Evolutionary conservation across 2,113 vertebrate genomes (phyloP).

Genomic region (Planiliza haematocheilus): DNA sequence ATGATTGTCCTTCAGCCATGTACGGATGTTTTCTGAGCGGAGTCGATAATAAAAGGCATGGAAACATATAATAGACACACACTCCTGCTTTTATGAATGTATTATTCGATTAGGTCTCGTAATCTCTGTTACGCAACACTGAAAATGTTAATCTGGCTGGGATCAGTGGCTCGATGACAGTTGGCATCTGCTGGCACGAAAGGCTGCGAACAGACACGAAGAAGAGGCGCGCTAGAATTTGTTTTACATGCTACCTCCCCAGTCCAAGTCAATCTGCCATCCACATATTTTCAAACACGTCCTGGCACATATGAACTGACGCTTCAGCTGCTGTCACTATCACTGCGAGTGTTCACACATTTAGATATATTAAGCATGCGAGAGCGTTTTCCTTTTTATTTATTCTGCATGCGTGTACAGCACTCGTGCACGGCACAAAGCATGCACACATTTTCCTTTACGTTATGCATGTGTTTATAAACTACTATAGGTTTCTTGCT

Average conservation of each 20-base stretch:
- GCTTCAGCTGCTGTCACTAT: constrained; percentile 19
- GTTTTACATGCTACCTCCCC: constrained; percentile 17
- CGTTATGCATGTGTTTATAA: background rate
- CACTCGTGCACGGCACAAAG: constrained; percentile 33
- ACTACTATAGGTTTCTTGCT: constrained; percentile 9
- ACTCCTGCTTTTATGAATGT: constrained; percentile 29
- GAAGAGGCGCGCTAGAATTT: constrained; percentile 20
- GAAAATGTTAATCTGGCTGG: constrained; percentile 55
- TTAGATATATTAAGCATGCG: background rate
- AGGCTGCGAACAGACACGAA: constrained; percentile 30
- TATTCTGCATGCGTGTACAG: constrained; percentile 12
- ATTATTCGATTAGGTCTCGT: constrained; percentile 39
- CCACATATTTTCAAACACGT: constrained; percentile 37
- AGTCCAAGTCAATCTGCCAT: constrained; percentile 39
- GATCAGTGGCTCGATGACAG: constrained; percentile 43
- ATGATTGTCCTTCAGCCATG: background rate
- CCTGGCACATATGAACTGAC: background rate
- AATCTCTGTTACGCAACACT: constrained; percentile 50
- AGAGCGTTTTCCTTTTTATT: constrained; percentile 1
- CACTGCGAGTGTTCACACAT: background rate
- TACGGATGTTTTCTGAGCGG: background rate
- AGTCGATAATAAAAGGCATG: background rate
- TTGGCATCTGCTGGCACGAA: constrained; percentile 46
- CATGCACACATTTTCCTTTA: background rate
- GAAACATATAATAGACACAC: constrained; percentile 6